These are phyloP conservation scores for Bursaphelenchus mucronatus DNA, from an alignment of 1,140 invertebrate genomes.

Conservation along the genomic window DNA sequence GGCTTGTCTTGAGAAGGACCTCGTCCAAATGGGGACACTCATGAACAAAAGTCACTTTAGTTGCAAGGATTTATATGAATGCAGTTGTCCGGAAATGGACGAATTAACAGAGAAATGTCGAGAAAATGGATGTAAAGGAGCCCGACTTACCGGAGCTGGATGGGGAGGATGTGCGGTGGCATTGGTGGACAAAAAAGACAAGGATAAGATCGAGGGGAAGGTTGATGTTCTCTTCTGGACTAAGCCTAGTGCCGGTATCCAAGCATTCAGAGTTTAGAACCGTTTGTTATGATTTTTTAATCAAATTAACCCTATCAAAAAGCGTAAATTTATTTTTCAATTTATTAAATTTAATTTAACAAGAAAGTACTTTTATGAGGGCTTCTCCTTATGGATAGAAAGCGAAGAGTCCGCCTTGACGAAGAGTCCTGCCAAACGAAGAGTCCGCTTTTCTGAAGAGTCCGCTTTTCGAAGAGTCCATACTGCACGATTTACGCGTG, in stretches of 20 bases:
- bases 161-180: constrained; percentile 91
- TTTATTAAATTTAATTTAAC: no score
- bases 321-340: no score
- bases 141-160: constrained; percentile 77
- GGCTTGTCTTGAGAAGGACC: constrained; percentile 66
- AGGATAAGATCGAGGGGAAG: constrained; percentile 65
- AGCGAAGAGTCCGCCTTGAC: no score
- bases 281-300: no score
- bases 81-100: constrained; percentile 84
- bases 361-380: no score
- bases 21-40: constrained; percentile 71
- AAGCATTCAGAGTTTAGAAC: constrained; percentile 19
- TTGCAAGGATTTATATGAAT: constrained; percentile 80
- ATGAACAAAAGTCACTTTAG: constrained; percentile 86
- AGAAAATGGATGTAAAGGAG: constrained; percentile 72
- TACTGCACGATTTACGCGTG: no score
- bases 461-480: no score
- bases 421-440: no score
- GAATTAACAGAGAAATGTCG: constrained; percentile 74
- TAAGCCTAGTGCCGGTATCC: constrained; percentile 44
- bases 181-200: constrained; percentile 66
- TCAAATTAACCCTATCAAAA: no score
- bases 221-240: constrained; percentile 52
- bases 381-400: no score
- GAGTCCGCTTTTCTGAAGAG: no score